phyloP scores from a whole-genome alignment of 2,888 invertebrate genomes.

The Hanleya hanleyi region DNA sequence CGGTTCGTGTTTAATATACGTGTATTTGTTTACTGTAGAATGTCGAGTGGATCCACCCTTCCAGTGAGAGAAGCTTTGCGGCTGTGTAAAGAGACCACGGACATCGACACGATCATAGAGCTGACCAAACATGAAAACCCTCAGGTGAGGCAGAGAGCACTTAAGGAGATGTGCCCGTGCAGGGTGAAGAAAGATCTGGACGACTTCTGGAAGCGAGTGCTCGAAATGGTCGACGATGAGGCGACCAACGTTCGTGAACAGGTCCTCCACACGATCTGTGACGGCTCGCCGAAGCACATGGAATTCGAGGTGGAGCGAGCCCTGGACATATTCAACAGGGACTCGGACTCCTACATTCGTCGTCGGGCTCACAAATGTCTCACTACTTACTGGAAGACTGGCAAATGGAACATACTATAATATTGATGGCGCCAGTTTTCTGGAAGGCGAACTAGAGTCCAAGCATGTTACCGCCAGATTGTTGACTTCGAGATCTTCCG shows the following conservation, averaged over 20 bases:
- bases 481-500: no score
- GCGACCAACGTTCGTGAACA: slow-evolving; percentile 62
- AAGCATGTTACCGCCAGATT: no score
- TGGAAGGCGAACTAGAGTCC: no score
- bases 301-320: slow-evolving; percentile 65
- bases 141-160: slow-evolving; percentile 63
- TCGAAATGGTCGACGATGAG: slow-evolving; percentile 66
- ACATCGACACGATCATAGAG: slow-evolving; percentile 65
- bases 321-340: slow-evolving; percentile 66
- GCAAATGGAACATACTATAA: slow-evolving; percentile 71
- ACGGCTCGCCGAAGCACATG: slow-evolving; percentile 68
- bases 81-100: slow-evolving; percentile 60
- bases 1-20: no score
- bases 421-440: neutral
- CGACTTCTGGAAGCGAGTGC: slow-evolving; percentile 68
- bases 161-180: slow-evolving; percentile 72
- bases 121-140: slow-evolving; percentile 64
- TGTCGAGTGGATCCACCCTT: slow-evolving; percentile 13
- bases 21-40: neutral
- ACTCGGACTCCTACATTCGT: slow-evolving; percentile 61
- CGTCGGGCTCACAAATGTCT: slow-evolving; percentile 67
- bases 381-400: slow-evolving; percentile 62
- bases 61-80: slow-evolving; percentile 51
- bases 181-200: slow-evolving; percentile 66
- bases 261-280: slow-evolving; percentile 70